Evolutionary conservation across 92 coral and sea anemone genomes (phyloP), one percentile per base, ranked within the genome.

Genomic region (Hydrozoanthus gracilis): DNA sequence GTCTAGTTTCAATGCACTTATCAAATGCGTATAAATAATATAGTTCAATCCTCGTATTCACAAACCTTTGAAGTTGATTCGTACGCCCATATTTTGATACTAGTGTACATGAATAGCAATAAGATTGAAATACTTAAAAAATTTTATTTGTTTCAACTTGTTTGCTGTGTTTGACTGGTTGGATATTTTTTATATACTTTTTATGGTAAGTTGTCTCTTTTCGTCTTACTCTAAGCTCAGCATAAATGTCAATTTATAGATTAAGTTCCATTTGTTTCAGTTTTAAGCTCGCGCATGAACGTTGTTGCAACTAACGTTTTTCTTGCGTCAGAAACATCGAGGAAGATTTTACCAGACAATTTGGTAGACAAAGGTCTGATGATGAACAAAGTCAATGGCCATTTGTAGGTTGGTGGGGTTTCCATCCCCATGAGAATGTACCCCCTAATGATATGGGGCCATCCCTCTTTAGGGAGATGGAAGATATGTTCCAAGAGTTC

Each of bases 401-500:
- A 69, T 68, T 83, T 71, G 78, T 66, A 55, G 87, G 78, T 4
- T 83, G 87, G 77, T 56, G 11, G 47, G 49, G 48, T 13, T 51
- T 68, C 51, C 78, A 69, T 44, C 39, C 66, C 12, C 66, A 55
- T 2, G 76, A 68, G 2, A 62, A 27, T 16, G 50, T 64, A 11
- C 78, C 51, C 5, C 67, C 52, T 7, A 50, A 51, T 14, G 78
- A 44, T 75, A 93, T 39, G 92, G 92, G 75, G 89, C 82, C 51
- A 8, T 79, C 84, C 6, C 68, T 94, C 49, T 90, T 92, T 54
- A 82, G 83, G 14, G 98, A 96, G 82, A 88, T 96, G 86, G 98
- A 96, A 13, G 91, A 93, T 71, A 89, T 92, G 98, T 94, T 96
- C 79, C 88, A 92, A 27, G 87, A 80, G 35, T 91, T 96, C 84